Conservation (phyloP, 2,888 invertebrate genomes). For the Rhagophthalmus giganteus region DNA sequence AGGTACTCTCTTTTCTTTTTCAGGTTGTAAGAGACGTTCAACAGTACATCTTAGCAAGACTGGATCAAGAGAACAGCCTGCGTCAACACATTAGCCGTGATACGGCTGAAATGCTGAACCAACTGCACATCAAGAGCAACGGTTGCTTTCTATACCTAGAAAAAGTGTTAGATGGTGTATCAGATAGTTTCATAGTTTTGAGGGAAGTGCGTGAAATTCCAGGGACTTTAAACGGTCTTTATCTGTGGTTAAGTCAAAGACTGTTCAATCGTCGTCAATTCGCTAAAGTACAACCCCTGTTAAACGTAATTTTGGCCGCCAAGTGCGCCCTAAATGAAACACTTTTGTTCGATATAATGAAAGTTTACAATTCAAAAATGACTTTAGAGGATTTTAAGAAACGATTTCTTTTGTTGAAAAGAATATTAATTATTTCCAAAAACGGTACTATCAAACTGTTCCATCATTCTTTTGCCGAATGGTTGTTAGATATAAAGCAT, state of each 20-base stretch:
- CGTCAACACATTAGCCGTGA: conserved; percentile 86
- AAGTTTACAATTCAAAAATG: conserved; percentile 77
- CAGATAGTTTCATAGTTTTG: conserved; percentile 88
- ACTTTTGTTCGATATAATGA: conserved; percentile 79
- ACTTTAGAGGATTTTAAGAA: conserved; percentile 80
- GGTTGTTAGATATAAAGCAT: conserved; percentile 96
- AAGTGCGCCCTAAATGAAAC: conserved; percentile 81
- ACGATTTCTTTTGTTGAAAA: conserved; percentile 72
- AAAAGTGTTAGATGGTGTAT: conserved; percentile 87
- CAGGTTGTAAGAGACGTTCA: conserved; percentile 90
- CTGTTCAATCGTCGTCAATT: conserved; percentile 89
- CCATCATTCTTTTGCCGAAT: conserved; percentile 93
- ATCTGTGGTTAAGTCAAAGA: conserved; percentile 92
- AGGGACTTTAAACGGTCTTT: conserved; percentile 91
- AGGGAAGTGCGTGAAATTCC: conserved; percentile 92
- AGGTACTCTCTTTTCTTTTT: too few relatives aligned
- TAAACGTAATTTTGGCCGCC: conserved; percentile 86
- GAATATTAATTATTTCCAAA: conserved; percentile 62
- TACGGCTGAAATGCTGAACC: conserved; percentile 93
- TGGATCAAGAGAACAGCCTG: conserved; percentile 87
- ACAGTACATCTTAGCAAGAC: conserved; percentile 86
- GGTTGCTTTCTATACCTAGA: conserved; percentile 88
- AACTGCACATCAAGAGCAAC: conserved; percentile 93
- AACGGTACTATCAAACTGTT: conserved; percentile 73
- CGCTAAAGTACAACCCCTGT: conserved; percentile 79